phyloP scores from a whole-genome alignment of 37 sponge, comb jelly and placozoan genomes.

The Beroe forskalii region DNA sequence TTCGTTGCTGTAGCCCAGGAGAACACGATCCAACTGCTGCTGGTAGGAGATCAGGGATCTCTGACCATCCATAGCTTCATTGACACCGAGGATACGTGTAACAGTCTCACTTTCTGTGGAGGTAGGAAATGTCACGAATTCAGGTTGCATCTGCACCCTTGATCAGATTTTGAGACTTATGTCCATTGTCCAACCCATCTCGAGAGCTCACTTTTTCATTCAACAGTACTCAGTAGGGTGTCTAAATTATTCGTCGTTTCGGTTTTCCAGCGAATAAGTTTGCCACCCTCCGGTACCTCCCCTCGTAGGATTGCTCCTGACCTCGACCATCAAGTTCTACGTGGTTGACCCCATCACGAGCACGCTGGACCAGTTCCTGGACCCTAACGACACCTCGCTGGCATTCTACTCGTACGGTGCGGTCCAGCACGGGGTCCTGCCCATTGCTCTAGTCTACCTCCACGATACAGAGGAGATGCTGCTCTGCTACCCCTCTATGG shows the following conservation, averaged over 20 bases:
- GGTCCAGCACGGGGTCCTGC: constrained; percentile 30
- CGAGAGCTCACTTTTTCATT: too few species aligned
- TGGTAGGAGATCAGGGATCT: constrained; percentile 33
- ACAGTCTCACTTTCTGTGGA: not conserved
- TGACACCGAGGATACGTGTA: constrained; percentile 45
- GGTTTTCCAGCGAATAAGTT: too few species aligned
- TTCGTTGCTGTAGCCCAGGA: constrained; percentile 50
- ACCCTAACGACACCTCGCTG: constrained; percentile 10
- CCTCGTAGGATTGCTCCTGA: constrained; percentile 2
- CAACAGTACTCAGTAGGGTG: too few species aligned
- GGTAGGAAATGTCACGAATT: too few species aligned
- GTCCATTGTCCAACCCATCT: too few species aligned
- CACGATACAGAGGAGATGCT: constrained; percentile 38
- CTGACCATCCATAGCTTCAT: constrained; percentile 28
- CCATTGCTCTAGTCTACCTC: constrained; percentile 5
- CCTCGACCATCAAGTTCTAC: constrained; percentile 45
- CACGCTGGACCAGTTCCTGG: constrained; percentile 45
- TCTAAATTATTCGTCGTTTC: too few species aligned
- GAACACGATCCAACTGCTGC: constrained; percentile 21
- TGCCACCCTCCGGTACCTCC: too few species aligned
- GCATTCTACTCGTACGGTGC: constrained; percentile 45
- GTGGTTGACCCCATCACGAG: not conserved
- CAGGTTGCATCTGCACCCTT: too few species aligned
- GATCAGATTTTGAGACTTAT: too few species aligned
- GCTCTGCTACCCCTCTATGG: constrained; percentile 16